phyloP scores from a whole-genome alignment of 2,113 vertebrate genomes.

The Misgurnus anguillicaudatus region DNA sequence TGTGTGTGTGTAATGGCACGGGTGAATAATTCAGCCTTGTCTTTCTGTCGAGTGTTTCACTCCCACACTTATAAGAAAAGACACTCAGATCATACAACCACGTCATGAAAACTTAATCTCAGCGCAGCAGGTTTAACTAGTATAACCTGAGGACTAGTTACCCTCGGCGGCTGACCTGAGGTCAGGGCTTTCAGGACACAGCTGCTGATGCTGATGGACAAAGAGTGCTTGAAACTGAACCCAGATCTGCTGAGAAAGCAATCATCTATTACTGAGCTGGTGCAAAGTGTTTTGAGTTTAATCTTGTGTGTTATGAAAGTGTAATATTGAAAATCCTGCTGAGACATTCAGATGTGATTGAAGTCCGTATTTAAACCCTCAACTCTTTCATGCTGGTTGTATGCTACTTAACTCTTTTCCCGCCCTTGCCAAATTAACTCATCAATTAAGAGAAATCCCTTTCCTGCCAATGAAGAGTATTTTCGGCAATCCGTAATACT shows the following conservation, averaged over 20 bases:
- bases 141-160: neutral
- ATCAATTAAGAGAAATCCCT: no score
- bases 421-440: no score
- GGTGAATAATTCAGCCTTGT: conserved; percentile 49
- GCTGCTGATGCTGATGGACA: neutral
- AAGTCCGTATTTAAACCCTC: neutral
- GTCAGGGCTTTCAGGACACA: conserved; percentile 20
- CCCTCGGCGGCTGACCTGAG: conserved; percentile 7
- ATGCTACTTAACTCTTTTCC: no score
- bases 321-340: conserved; percentile 26
- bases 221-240: neutral
- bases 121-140: conserved; percentile 3
- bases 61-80: conserved; percentile 35
- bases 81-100: conserved; percentile 45
- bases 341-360: neutral
- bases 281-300: neutral
- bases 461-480: no score
- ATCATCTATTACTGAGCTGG: neutral
- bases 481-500: no score
- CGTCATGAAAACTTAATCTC: conserved; percentile 43
- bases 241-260: neutral
- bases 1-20: conserved; percentile 31
- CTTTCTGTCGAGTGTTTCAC: conserved; percentile 23
- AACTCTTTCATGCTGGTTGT: no score
- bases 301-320: conserved; percentile 11